Evolutionary conservation across 2,888 invertebrate genomes (phyloP).

Genomic region (Drosophila robusta): DNA sequence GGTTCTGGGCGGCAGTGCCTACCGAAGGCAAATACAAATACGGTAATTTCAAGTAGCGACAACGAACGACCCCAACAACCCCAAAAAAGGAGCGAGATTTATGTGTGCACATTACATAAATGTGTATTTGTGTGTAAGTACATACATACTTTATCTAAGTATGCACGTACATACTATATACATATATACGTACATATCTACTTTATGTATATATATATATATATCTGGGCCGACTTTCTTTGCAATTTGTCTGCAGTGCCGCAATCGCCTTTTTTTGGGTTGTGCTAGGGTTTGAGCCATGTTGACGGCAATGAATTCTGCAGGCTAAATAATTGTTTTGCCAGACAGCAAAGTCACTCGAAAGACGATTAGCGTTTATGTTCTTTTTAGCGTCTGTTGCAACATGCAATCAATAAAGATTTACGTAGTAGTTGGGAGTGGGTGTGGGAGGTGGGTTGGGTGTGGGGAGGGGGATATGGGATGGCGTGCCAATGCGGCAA

Average conservation of each 20-base stretch:
- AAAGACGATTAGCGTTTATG: constrained; percentile 62
- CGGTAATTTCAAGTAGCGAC: constrained; percentile 61
- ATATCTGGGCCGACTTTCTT: constrained; percentile 46
- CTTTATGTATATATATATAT: no score
- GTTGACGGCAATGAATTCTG: constrained; percentile 40
- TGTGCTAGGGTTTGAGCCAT: background rate
- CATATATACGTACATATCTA: background rate
- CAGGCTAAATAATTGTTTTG: constrained; percentile 65
- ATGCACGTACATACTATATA: background rate
- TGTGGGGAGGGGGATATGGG: constrained; percentile 17
- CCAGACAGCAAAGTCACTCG: constrained; percentile 64
- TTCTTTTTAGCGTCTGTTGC: constrained; percentile 50
- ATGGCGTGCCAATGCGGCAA: constrained; percentile 68
- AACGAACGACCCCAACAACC: constrained; percentile 59
- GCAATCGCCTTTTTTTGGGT: constrained; percentile 12
- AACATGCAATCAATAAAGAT: constrained; percentile 78
- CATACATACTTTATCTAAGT: constrained; percentile 28
- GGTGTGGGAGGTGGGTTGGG: constrained; percentile 5
- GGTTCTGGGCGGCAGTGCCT: constrained; percentile 43
- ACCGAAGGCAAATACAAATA: constrained; percentile 66
- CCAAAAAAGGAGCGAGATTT: constrained; percentile 57
- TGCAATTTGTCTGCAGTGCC: constrained; percentile 58
- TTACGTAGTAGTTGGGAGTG: constrained; percentile 40
- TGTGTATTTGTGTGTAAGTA: constrained; percentile 27
- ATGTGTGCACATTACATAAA: constrained; percentile 44